phyloP scores from a whole-genome alignment of 2,113 vertebrate species.

The Otolemur garnettii region DNA sequence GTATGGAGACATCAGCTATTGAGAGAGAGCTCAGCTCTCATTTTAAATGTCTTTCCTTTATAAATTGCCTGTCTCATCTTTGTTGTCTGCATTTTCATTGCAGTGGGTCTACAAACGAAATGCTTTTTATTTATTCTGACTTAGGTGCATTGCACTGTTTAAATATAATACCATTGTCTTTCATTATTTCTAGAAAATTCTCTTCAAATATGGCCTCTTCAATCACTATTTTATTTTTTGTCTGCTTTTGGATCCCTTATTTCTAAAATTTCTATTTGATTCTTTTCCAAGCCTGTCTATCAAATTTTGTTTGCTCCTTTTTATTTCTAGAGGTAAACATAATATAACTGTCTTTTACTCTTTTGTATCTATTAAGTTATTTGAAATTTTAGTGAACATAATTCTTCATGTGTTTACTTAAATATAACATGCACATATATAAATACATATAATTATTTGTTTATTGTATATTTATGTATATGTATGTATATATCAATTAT shows the following conservation, averaged over 20 bases:
- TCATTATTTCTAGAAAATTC: neutral
- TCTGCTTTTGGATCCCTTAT: neutral
- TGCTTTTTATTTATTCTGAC: neutral
- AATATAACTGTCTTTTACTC: neutral
- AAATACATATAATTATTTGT: neutral
- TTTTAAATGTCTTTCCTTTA: neutral
- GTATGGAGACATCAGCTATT: neutral
- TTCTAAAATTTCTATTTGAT: neutral
- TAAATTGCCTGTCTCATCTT: neutral
- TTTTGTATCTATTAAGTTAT: neutral
- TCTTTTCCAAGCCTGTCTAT: neutral
- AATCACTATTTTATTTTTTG: neutral
- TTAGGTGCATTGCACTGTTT: neutral
- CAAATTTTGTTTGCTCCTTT: neutral
- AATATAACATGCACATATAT: too few species aligned
- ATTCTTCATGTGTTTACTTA: neutral
- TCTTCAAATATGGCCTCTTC: neutral
- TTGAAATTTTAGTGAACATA: neutral
- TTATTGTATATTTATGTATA: neutral
- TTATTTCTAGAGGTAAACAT: neutral
- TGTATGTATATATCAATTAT: neutral
- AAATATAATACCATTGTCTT: neutral
- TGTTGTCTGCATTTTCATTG: neutral
- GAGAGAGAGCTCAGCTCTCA: neutral
- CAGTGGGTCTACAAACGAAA: neutral